Evolutionary conservation across 37 sponge, comb jelly and placozoan genomes (phyloP).

Genomic region (Theonella swinhoei): DNA sequence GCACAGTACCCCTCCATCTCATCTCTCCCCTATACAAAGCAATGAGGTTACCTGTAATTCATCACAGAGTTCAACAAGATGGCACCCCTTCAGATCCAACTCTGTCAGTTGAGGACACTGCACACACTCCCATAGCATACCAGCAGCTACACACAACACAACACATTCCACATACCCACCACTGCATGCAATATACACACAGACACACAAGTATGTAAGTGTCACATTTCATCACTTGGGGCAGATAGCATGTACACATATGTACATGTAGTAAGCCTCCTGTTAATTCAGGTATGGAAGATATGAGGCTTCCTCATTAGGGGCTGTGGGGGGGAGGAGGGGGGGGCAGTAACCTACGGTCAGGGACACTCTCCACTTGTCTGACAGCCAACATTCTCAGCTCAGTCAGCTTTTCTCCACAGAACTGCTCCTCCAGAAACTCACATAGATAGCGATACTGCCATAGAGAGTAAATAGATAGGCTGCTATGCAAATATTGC

Average conservation of each 20-base stretch:
- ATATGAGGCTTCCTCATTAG: too few species aligned
- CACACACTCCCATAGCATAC: conserved; percentile 3
- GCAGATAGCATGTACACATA: background rate
- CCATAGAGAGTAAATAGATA: too few species aligned
- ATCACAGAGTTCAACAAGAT: background rate
- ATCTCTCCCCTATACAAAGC: too few species aligned
- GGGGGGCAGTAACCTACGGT: background rate
- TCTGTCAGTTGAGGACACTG: conserved; percentile 3
- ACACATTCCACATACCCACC: background rate
- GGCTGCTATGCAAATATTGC: too few species aligned
- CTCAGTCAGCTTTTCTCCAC: background rate
- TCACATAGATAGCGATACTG: background rate
- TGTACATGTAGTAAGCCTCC: background rate
- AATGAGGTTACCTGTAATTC: background rate
- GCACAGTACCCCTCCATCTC: too few species aligned
- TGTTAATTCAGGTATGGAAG: background rate
- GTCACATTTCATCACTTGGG: background rate
- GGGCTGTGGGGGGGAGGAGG: background rate
- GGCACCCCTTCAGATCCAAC: background rate
- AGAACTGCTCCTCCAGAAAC: conserved; percentile 4
- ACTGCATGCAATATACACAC: background rate
- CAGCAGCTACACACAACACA: background rate
- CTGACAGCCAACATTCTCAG: background rate
- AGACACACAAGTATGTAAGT: too few species aligned
- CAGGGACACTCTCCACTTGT: background rate